phyloP scores from a whole-genome alignment of 1,140 invertebrate genomes.

The Scaptomyza montana region DNA sequence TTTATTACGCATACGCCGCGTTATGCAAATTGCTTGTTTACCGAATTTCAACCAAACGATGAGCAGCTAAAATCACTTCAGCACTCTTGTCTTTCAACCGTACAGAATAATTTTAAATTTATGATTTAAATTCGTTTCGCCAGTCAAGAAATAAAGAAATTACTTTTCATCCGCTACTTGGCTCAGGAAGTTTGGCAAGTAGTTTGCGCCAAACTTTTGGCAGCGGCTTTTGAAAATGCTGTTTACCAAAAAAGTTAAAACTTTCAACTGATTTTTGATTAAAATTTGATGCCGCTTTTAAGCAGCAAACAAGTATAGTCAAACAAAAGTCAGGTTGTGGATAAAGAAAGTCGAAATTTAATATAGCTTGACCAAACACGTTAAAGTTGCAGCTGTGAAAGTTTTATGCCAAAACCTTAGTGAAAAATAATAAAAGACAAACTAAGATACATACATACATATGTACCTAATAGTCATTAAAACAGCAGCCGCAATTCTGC shows the following conservation, averaged over 20 bases:
- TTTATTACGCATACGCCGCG: slow-evolving; percentile 73
- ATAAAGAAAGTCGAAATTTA: slow-evolving; percentile 35
- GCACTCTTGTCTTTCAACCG: slow-evolving; percentile 8
- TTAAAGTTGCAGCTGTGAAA: slow-evolving; percentile 35
- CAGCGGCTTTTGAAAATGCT: slow-evolving; percentile 29
- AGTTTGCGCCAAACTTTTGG: slow-evolving; percentile 26
- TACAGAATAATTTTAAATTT: slow-evolving; percentile 52
- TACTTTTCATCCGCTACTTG: background rate
- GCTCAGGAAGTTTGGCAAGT: slow-evolving; percentile 4
- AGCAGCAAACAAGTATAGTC: slow-evolving; percentile 19
- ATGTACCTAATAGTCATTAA: slow-evolving; percentile 19
- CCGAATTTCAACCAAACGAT: slow-evolving; percentile 16
- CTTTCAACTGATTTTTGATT: slow-evolving; percentile 72
- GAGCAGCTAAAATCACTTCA: slow-evolving; percentile 17
- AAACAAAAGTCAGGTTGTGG: slow-evolving; percentile 4
- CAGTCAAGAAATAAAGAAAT: slow-evolving; percentile 3
- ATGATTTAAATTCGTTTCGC: slow-evolving; percentile 48
- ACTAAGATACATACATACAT: background rate
- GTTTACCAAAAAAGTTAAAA: slow-evolving; percentile 48
- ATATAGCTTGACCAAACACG: slow-evolving; percentile 24
- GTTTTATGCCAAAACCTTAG: slow-evolving; percentile 26
- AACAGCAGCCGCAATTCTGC: background rate
- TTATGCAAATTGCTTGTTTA: slow-evolving; percentile 73
- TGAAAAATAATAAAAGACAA: slow-evolving; percentile 29
- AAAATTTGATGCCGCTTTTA: slow-evolving; percentile 53